phyloP scores from a whole-genome alignment of 2,113 vertebrate genomes.

The Piaya cayana region DNA sequence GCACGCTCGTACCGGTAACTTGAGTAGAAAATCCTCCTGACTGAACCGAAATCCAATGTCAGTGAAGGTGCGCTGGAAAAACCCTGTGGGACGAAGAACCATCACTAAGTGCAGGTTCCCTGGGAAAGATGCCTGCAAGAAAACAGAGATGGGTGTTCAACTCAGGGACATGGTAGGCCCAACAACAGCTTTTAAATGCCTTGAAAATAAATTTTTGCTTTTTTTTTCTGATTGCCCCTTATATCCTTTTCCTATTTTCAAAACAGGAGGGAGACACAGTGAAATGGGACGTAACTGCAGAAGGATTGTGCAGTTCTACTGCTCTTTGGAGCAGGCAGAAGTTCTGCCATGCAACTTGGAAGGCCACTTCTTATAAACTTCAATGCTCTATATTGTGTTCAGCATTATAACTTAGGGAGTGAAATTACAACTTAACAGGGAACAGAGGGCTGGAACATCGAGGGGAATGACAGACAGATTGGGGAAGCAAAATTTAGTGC shows the following conservation, averaged over 20 bases:
- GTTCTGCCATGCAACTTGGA: background rate
- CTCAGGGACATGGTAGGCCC: background rate
- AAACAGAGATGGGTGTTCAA: background rate
- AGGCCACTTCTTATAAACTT: background rate
- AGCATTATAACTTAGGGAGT: background rate
- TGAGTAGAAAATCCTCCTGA: conserved; percentile 96
- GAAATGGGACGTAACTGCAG: accelerated
- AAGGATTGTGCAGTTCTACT: background rate
- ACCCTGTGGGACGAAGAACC: conserved; percentile 93
- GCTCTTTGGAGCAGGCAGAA: background rate
- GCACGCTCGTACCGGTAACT: conserved; percentile 85
- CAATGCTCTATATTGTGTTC: background rate
- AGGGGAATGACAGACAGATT: background rate
- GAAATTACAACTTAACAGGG: background rate
- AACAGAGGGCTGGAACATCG: background rate
- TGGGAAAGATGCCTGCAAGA: conserved; percentile 88
- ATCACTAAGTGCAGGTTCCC: conserved; percentile 93
- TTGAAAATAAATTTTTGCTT: background rate
- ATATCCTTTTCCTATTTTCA: background rate
- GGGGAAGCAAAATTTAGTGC: conserved; percentile 3
- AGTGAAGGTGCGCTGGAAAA: conserved; percentile 95
- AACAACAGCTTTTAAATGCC: accelerated
- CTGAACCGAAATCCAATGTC: conserved; percentile 96
- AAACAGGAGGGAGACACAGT: background rate
- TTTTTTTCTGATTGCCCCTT: background rate